These are phyloP conservation scores for Sphecodes monilicornis DNA, from an alignment of 2,888 invertebrate species.

Conservation along the genomic window DNA sequence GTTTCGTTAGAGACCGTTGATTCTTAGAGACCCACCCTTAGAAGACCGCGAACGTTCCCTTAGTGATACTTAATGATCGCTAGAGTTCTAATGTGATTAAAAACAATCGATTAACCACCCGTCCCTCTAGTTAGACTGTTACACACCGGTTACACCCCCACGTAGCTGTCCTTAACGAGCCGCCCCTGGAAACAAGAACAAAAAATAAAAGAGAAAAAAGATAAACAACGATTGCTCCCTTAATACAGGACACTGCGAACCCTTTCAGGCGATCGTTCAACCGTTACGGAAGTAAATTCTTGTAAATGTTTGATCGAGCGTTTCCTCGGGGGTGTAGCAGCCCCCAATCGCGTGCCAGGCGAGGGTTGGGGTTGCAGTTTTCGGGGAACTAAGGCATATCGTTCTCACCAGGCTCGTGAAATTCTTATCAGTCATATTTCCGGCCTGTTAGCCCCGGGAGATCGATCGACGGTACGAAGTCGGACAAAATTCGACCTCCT, in stretches of 20 bases:
- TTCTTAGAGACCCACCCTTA: slow-evolving; percentile 1
- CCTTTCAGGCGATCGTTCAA: slow-evolving; percentile 15
- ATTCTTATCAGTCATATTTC: slow-evolving; percentile 1
- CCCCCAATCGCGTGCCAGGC: slow-evolving; percentile 3
- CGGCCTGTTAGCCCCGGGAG: background rate
- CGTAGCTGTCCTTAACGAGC: slow-evolving; percentile 12
- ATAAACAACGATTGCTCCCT: slow-evolving; percentile 21
- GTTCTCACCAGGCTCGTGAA: slow-evolving; percentile 34
- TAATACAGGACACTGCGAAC: slow-evolving; percentile 22
- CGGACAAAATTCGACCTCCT: background rate
- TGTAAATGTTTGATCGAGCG: slow-evolving; percentile 38
- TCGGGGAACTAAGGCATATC: slow-evolving; percentile 51
- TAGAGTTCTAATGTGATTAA: slow-evolving; percentile 1
- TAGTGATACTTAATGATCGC: slow-evolving; percentile 9
- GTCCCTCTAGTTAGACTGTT: slow-evolving; percentile 21
- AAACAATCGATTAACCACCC: slow-evolving; percentile 12
- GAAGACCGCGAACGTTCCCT: background rate
- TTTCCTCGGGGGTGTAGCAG: slow-evolving; percentile 8
- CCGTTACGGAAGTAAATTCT: slow-evolving; percentile 17
- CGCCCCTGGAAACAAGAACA: slow-evolving; percentile 2
- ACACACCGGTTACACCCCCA: slow-evolving; percentile 15
- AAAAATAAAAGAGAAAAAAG: background rate
- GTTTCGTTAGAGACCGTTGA: slow-evolving; percentile 2
- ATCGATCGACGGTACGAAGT: background rate
- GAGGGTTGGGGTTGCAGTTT: slow-evolving; percentile 2